These are phyloP conservation scores for Synergus gifuensis DNA, from an alignment of 2,888 invertebrate species.

Conservation along the genomic window DNA sequence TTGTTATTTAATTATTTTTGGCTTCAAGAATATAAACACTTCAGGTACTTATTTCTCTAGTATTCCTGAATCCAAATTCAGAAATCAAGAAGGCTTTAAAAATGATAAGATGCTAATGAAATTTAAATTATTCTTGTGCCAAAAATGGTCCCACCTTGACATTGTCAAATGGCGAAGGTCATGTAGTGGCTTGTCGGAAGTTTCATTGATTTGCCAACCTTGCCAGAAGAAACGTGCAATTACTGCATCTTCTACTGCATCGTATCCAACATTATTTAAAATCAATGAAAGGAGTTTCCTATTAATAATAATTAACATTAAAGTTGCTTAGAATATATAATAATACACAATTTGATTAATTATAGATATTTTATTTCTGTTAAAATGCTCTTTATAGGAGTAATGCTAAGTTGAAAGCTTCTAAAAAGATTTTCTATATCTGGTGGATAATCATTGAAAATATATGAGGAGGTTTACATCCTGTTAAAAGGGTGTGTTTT, in stretches of 20 bases:
- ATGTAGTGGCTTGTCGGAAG: conserved; percentile 44
- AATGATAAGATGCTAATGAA: conserved; percentile 34
- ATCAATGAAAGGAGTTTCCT: background rate
- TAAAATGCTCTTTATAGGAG: background rate
- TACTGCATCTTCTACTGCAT: conserved; percentile 62
- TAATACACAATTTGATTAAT: background rate
- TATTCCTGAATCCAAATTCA: conserved; percentile 11
- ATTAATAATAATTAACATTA: background rate
- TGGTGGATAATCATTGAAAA: background rate
- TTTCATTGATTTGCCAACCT: conserved; percentile 62
- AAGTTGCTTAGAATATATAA: background rate
- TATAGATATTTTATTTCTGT: too few relatives aligned
- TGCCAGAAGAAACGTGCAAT: conserved; percentile 53
- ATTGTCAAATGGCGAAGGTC: conserved; percentile 51
- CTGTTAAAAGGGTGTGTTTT: background rate
- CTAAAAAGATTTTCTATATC: background rate
- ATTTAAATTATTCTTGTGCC: conserved; percentile 30
- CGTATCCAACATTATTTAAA: conserved; percentile 48
- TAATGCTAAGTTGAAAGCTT: background rate
- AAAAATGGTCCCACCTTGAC: conserved; percentile 59
- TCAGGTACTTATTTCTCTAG: background rate
- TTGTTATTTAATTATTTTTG: background rate
- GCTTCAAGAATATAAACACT: background rate
- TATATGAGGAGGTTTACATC: background rate
- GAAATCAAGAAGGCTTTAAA: background rate